Percentiles rank a stretch among this genome's conserved stretches.
Evolutionary conservation across 2,797 vertebrate genomes (phyloP).

Genomic region (Merluccius polli): DNA sequence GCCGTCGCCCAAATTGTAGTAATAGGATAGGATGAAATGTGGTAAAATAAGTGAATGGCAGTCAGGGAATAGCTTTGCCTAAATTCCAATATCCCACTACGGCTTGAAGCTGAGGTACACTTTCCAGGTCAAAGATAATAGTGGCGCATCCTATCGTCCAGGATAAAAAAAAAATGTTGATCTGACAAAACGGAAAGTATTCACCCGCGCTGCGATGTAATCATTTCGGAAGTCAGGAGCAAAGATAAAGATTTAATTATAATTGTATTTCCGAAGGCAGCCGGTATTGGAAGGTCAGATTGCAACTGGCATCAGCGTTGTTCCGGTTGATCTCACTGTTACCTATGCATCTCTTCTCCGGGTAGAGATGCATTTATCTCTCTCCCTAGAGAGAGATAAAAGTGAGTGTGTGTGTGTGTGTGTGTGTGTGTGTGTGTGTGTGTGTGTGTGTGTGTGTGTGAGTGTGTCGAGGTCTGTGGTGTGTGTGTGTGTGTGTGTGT

Average conservation of each 20-base stretch:
- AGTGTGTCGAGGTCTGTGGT: too few species aligned
- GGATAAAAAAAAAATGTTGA: too few species aligned
- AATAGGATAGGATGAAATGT: too few species aligned
- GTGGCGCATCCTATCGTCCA: neutral
- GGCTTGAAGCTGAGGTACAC: neutral
- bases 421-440: slow-evolving; percentile 2
- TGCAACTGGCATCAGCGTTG: slow-evolving; percentile 40
- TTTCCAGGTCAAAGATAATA: neutral
- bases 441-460: too few species aligned
- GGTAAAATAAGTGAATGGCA: neutral
- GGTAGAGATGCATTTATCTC: slow-evolving; percentile 38
- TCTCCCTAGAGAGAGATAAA: slow-evolving; percentile 35
- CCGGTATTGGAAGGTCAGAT: slow-evolving; percentile 52
- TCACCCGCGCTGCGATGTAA: slow-evolving; percentile 31
- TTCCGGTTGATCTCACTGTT: slow-evolving; percentile 42
- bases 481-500: too few species aligned
- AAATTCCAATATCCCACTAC: neutral
- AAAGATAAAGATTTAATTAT: slow-evolving; percentile 56
- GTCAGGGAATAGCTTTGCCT: too few species aligned
- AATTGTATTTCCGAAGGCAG: slow-evolving; percentile 43
- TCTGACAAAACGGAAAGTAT: slow-evolving; percentile 24
- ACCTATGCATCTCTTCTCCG: slow-evolving; percentile 33
- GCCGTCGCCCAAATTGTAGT: too few species aligned
- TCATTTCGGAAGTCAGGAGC: slow-evolving; percentile 33
- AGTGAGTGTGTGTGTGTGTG: slow-evolving; percentile 31